A percentile compares a stretch with the other conserved stretches of the same genome.
Conservation (phyloP, 2,797 vertebrate genomes). For the Falco naumanni region DNA sequence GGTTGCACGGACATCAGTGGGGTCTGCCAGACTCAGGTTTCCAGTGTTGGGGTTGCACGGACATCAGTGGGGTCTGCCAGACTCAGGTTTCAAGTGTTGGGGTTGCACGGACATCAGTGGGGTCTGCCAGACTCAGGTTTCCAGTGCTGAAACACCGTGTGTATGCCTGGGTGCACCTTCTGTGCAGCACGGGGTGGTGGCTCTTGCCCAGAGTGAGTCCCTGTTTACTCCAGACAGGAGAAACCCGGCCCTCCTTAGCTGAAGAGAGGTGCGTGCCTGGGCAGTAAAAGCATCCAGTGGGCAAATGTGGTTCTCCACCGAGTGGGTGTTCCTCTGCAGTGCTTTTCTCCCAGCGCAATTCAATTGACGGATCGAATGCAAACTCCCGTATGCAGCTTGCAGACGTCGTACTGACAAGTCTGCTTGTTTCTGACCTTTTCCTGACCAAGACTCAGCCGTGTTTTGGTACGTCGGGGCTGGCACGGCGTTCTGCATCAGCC, state of each 20-base stretch:
- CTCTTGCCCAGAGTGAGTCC: neutral
- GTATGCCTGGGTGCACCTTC: fast-evolving
- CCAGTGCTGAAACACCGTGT: fast-evolving
- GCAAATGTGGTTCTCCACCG: neutral
- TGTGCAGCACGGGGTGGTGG: fast-evolving
- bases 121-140: too few relatives aligned
- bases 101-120: too few relatives aligned
- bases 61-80: neutral
- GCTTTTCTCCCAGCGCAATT: neutral
- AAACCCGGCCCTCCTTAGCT: neutral
- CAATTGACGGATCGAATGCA: neutral
- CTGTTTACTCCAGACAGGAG: neutral
- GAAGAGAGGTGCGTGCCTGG: fast-evolving
- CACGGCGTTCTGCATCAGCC: fast-evolving
- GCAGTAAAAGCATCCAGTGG: neutral
- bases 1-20: fast-evolving
- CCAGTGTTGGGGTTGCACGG: too few relatives aligned
- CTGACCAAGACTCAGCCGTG: neutral
- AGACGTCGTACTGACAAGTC: fast-evolving
- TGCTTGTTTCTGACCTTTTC: neutral
- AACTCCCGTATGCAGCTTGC: neutral
- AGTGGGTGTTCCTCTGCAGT: neutral
- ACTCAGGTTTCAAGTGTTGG: too few relatives aligned
- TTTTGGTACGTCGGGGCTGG: fast-evolving
- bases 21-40: too few relatives aligned